Evolutionary conservation across 2,888 invertebrate species (phyloP), one percentile per base, ranked within the genome.

Genomic region (Drosophila parthenogenetica): DNA sequence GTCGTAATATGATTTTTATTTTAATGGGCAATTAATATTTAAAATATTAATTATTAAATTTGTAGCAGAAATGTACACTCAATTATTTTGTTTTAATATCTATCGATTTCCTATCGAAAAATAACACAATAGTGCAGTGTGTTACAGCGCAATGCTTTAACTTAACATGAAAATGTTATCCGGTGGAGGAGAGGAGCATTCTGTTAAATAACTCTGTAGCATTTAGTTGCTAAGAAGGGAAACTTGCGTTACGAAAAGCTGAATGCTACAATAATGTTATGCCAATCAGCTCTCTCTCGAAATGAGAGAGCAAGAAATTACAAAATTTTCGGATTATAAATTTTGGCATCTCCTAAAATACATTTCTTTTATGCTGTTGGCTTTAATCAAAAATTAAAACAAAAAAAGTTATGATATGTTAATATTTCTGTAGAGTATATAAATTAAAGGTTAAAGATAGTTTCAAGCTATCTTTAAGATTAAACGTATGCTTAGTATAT

Each of bases 201-300:
- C 10, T 43, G 10, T 32, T 14, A 2, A 25, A 22, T 1, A 11
- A 32, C 3, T 3, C 4, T 13, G 7, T 39, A 32, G 7, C 57
- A 55, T 39, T 62, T 32, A 25, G 3, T 7, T 68, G 58, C 46
- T 8, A 45, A 51, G 68, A 40, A 40, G 17, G 4, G 5, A 5
- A 2, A 0, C 0, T 0, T 1, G 0, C 8, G 17, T 2, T 1
- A 57, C 4, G 0, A 0, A 11, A 54, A 42, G 57, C 57, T 65
- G 1, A 46, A 7, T 53, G 49, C 5, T 57, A 73, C 39, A n/a
- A 8, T 0, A 11, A 0, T 1, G 2, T 17, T 8, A 37, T 40
- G 25, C 2, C 22, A 10, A 10, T 11, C 19, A 45, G 40, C 29
- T 17, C n/a, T n/a, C n/a, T n/a, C n/a, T n/a, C n/a, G n/a, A n/a